These are phyloP conservation scores for Crypturellus undulatus DNA, from an alignment of 2,113 vertebrate species.

Conservation along the genomic window DNA sequence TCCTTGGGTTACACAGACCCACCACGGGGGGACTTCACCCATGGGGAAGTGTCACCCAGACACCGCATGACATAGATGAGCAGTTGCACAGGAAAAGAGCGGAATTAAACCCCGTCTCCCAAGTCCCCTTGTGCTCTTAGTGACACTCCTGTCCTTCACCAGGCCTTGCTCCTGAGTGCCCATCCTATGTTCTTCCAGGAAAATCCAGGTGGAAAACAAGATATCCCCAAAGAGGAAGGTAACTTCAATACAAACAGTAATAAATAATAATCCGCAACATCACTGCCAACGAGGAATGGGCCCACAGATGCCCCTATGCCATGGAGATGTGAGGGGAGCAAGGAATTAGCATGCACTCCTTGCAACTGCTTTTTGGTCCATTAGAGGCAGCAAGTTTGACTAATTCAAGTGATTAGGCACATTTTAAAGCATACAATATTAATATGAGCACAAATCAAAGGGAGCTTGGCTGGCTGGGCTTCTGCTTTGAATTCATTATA, in stretches of 20 bases:
- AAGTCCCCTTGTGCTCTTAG: background rate
- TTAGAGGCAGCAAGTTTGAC: background rate
- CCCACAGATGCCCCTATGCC: background rate
- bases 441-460: conserved; percentile 46
- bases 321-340: background rate
- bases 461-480: background rate
- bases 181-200: background rate
- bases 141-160: background rate
- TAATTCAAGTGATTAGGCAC: conserved; percentile 14
- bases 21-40: accelerated
- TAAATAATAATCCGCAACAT: background rate
- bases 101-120: background rate
- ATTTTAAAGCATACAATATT: conserved; percentile 19
- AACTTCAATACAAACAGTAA: too few relatives aligned
- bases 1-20: background rate
- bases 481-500: conserved; percentile 18
- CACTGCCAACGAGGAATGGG: background rate
- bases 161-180: background rate
- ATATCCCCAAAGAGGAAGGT: background rate
- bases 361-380: background rate
- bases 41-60: background rate
- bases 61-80: accelerated
- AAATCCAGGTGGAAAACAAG: background rate
- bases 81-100: background rate
- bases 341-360: background rate